Evolutionary conservation across 2,888 invertebrate genomes (phyloP).

Genomic region (Chirona hameri): DNA sequence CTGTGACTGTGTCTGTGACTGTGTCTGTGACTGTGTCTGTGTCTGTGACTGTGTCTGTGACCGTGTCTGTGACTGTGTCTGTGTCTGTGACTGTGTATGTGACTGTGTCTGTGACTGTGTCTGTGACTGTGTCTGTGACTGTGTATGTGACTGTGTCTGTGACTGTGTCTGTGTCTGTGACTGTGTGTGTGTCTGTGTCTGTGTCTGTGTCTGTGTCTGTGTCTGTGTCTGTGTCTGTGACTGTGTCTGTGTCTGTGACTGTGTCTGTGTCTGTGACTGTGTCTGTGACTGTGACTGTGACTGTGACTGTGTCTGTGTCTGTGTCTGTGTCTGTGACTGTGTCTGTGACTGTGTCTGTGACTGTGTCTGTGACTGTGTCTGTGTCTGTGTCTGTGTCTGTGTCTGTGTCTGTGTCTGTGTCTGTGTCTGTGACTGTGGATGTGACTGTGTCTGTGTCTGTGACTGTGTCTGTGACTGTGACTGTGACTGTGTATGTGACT

Average conservation of each 20-base stretch:
- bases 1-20: background rate
- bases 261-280: background rate
- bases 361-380: background rate
- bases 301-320: conserved; percentile 23
- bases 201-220: background rate
- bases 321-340: conserved; percentile 25
- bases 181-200: background rate
- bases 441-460: no score
- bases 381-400: background rate
- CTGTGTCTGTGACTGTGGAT: background rate
- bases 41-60: background rate
- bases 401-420: background rate
- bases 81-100: no score
- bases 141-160: no score
- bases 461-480: no score
- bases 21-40: conserved; percentile 8
- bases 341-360: background rate
- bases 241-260: background rate
- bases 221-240: background rate
- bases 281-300: background rate
- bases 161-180: background rate
- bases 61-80: no score
- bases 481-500: no score
- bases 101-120: no score
- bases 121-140: no score